Evolutionary conservation across 2,888 invertebrate genomes (phyloP).

Genomic region (Mythimna impura): DNA sequence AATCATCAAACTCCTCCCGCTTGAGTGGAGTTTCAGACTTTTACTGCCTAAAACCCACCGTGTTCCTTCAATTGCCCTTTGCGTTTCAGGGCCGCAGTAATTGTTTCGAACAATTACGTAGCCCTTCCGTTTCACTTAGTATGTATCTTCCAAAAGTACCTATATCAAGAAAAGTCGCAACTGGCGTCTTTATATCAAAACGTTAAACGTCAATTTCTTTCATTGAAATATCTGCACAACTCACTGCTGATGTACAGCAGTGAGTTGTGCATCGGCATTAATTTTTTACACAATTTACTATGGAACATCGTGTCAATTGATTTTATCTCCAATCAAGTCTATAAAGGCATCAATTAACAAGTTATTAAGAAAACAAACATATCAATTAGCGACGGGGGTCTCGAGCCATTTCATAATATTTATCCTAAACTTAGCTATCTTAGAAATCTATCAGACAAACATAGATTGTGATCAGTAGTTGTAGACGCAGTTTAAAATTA

Average conservation of each 20-base stretch:
- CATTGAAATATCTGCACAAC: not conserved
- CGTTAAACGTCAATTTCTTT: not conserved
- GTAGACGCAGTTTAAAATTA: conserved; percentile 9
- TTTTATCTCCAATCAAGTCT: conserved; percentile 19
- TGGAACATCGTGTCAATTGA: conserved; percentile 7
- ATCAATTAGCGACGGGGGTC: conserved; percentile 39
- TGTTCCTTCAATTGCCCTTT: too few species aligned
- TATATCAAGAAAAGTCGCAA: not conserved
- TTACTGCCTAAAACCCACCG: too few species aligned
- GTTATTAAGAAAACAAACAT: conserved; percentile 34
- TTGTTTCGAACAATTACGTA: too few species aligned
- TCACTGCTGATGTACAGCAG: too few species aligned
- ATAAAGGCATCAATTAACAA: not conserved
- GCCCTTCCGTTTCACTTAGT: too few species aligned
- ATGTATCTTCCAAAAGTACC: not conserved
- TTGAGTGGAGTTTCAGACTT: too few species aligned
- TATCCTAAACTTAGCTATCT: conserved; percentile 15
- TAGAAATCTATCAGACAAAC: conserved; percentile 20
- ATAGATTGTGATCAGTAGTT: conserved; percentile 33
- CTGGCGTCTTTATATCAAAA: not conserved
- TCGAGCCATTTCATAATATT: conserved; percentile 8
- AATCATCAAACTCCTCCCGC: too few species aligned
- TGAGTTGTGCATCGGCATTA: too few species aligned
- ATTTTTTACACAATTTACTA: conserved; percentile 8
- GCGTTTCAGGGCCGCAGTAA: too few species aligned